A percentile compares a stretch with the other conserved stretches of the same genome.
These are phyloP conservation scores for Pagetopsis macropterus DNA, from an alignment of 2,797 vertebrate species.

Conservation along the genomic window DNA sequence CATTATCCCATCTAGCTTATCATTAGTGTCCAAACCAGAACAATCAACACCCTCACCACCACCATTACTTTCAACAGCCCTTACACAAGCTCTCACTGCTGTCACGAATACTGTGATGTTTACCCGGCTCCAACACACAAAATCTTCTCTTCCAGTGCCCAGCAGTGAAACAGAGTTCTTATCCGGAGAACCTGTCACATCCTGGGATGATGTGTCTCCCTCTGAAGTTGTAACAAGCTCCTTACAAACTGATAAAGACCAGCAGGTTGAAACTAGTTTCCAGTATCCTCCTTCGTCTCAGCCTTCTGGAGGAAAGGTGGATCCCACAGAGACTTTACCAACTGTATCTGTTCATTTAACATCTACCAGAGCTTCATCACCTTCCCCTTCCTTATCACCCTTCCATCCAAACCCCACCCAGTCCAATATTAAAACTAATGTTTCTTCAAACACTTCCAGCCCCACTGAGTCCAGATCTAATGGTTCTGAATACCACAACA, in stretches of 20 bases:
- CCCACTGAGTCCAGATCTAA: neutral
- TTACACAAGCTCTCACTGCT: constrained; percentile 1
- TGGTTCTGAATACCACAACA: neutral
- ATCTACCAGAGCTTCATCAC: neutral
- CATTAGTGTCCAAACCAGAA: constrained; percentile 17
- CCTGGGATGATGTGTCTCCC: neutral
- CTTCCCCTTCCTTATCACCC: neutral
- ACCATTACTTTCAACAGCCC: constrained; percentile 6
- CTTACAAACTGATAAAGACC: constrained; percentile 6
- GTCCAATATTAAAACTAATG: neutral
- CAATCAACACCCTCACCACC: neutral
- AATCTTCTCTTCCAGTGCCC: neutral
- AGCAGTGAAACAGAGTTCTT: neutral
- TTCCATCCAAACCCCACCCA: neutral
- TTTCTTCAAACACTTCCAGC: neutral
- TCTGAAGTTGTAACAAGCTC: neutral
- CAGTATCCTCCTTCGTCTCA: neutral
- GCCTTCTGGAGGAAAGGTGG: neutral
- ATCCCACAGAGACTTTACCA: constrained; percentile 8
- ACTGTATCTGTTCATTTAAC: constrained; percentile 5
- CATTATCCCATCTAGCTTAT: constrained; percentile 8
- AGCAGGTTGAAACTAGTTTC: constrained; percentile 1
- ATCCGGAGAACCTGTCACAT: neutral
- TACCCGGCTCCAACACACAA: neutral
- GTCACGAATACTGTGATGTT: neutral